Evolutionary conservation across 2,113 vertebrate species (phyloP).

Genomic region (Chascanopsetta lugubris): DNA sequence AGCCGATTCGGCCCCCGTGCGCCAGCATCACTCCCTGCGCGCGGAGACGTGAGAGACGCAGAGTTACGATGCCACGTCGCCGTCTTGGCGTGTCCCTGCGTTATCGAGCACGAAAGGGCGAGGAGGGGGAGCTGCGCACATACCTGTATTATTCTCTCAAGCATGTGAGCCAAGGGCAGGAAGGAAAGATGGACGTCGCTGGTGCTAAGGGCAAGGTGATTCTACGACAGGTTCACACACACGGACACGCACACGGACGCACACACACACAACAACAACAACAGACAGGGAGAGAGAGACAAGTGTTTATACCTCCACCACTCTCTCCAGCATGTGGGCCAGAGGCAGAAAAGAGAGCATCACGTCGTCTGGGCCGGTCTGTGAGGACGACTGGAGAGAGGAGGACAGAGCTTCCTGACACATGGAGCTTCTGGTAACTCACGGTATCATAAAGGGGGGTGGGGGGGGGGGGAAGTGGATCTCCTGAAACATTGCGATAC

Average conservation of each 20-base stretch:
- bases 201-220: constrained; percentile 40
- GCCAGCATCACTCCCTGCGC: constrained; percentile 86
- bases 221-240: constrained; percentile 56
- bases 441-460: no score
- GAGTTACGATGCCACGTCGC: no score
- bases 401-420: not conserved
- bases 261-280: constrained; percentile 6
- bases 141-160: constrained; percentile 83
- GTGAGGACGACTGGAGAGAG: constrained; percentile 27
- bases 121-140: constrained; percentile 7
- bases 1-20: constrained; percentile 91
- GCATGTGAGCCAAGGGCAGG: constrained; percentile 85
- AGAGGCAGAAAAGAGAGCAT: constrained; percentile 59
- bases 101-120: not conserved
- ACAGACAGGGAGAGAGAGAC: not conserved
- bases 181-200: constrained; percentile 78
- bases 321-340: constrained; percentile 58
- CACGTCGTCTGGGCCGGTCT: constrained; percentile 35
- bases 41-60: not conserved
- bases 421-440: no score
- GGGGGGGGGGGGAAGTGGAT: no score
- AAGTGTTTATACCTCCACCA: constrained; percentile 39
- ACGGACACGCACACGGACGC: not conserved
- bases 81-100: no score
- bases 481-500: no score